Evolutionary conservation across 2,888 invertebrate genomes (phyloP).

Genomic region (Calliopum simillimum): DNA sequence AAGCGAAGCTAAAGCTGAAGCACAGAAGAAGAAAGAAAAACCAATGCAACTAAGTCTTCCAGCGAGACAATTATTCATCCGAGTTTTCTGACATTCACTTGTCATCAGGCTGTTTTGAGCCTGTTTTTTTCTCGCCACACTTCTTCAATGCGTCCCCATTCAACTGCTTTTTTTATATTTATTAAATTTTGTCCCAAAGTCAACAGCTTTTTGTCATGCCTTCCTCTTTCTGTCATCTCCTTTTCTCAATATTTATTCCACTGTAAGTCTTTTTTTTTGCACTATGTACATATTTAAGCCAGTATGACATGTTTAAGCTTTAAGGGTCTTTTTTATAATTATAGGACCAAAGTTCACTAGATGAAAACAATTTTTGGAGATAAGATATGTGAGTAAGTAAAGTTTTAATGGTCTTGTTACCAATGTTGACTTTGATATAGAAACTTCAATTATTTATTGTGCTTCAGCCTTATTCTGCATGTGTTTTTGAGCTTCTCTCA

Average conservation of each 20-base stretch:
- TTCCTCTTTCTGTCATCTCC: not conserved
- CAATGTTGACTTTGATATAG: too few relatives aligned
- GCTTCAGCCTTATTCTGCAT: too few relatives aligned
- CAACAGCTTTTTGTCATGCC: not conserved
- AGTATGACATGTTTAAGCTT: too few relatives aligned
- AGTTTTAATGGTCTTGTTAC: too few relatives aligned
- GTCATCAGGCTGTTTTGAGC: not conserved
- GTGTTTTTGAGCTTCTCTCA: too few relatives aligned
- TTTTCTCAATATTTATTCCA: not conserved
- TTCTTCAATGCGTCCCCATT: not conserved
- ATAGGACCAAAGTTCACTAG: too few relatives aligned
- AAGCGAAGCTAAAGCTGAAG: too few relatives aligned
- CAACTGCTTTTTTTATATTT: not conserved
- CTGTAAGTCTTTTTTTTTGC: not conserved
- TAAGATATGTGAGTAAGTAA: too few relatives aligned
- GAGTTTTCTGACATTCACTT: constrained; percentile 14
- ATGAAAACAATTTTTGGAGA: too few relatives aligned
- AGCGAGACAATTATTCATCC: constrained; percentile 9
- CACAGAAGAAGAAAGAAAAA: not conserved
- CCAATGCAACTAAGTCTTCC: constrained; percentile 7
- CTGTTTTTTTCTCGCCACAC: constrained; percentile 1
- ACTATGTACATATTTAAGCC: too few relatives aligned
- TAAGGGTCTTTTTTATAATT: too few relatives aligned
- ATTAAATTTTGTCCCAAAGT: not conserved
- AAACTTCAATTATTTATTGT: too few relatives aligned